These are phyloP conservation scores for Chromis chromis DNA, from an alignment of 2,797 vertebrate species.

Conservation along the genomic window DNA sequence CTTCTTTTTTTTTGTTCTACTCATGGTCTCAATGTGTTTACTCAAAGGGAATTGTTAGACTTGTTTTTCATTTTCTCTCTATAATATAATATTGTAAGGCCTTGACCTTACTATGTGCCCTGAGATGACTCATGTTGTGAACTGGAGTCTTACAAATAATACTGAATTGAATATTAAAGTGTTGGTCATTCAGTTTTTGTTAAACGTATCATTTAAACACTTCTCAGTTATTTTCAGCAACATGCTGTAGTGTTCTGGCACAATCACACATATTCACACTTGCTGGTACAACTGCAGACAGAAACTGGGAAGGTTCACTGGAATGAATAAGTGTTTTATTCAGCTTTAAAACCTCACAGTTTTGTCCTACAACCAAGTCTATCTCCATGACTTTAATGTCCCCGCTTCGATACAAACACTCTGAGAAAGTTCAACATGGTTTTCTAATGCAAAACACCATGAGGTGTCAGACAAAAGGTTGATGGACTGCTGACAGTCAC, in stretches of 20 bases:
- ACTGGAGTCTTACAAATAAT: no score
- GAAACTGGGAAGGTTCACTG: neutral
- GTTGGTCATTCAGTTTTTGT: neutral
- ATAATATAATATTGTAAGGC: no score
- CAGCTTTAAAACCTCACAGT: slow-evolving; percentile 1
- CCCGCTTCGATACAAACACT: no score
- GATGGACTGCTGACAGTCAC: no score
- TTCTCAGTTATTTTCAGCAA: neutral
- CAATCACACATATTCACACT: neutral
- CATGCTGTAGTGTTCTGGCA: neutral
- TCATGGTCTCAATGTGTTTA: no score
- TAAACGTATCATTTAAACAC: neutral
- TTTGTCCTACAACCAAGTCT: neutral
- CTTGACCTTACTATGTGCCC: no score
- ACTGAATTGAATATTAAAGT: no score
- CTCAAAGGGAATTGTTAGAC: no score
- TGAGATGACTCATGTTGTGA: no score
- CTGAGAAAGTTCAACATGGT: neutral
- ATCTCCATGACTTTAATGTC: no score
- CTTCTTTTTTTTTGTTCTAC: no score
- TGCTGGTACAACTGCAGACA: slow-evolving; percentile 1
- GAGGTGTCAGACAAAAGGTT: neutral
- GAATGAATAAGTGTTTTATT: neutral
- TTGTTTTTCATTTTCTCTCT: no score
- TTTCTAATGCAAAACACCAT: neutral